A percentile compares a stretch with the other conserved stretches of the same genome.
Evolutionary conservation across 2,797 vertebrate species (phyloP).

Genomic region (Amblyopsis hoosieri): DNA sequence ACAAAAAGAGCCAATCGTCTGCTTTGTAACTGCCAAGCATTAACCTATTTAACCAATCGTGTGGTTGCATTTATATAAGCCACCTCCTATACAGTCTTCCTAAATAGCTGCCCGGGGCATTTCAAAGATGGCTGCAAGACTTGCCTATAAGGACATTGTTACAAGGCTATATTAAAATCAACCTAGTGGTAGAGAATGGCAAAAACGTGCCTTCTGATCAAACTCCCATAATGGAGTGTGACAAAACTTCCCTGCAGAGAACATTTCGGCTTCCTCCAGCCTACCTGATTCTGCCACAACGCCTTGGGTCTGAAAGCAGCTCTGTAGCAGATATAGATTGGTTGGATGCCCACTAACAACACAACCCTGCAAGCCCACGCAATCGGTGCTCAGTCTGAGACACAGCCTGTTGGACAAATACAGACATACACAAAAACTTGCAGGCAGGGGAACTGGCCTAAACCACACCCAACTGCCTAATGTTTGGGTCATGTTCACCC

Average conservation of each 20-base stretch:
- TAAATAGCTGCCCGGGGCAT: too few relatives aligned
- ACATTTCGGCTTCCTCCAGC: slow-evolving; percentile 23
- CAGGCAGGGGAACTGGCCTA: background rate
- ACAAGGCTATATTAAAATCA: slow-evolving; percentile 10
- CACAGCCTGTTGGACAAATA: background rate
- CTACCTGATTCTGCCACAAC: background rate
- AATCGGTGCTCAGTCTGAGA: background rate
- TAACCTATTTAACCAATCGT: too few relatives aligned
- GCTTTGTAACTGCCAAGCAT: too few relatives aligned
- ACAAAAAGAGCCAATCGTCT: too few relatives aligned
- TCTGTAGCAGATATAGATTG: background rate
- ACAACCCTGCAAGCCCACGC: slow-evolving; percentile 5
- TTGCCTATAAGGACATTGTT: slow-evolving; percentile 25
- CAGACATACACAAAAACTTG: background rate
- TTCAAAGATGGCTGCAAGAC: too few relatives aligned
- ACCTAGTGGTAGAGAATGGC: too few relatives aligned
- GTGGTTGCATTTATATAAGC: too few relatives aligned
- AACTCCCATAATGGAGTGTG: slow-evolving; percentile 26
- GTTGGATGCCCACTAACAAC: background rate
- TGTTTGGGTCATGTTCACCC: too few relatives aligned
- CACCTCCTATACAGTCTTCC: too few relatives aligned
- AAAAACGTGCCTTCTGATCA: too few relatives aligned
- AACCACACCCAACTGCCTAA: too few relatives aligned
- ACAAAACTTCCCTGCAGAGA: slow-evolving; percentile 16
- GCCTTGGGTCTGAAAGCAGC: background rate